A percentile compares a stretch with the other conserved stretches of the same genome.
Evolutionary conservation across 2,888 invertebrate species (phyloP).

Genomic region (Megalurothrips usitatus): DNA sequence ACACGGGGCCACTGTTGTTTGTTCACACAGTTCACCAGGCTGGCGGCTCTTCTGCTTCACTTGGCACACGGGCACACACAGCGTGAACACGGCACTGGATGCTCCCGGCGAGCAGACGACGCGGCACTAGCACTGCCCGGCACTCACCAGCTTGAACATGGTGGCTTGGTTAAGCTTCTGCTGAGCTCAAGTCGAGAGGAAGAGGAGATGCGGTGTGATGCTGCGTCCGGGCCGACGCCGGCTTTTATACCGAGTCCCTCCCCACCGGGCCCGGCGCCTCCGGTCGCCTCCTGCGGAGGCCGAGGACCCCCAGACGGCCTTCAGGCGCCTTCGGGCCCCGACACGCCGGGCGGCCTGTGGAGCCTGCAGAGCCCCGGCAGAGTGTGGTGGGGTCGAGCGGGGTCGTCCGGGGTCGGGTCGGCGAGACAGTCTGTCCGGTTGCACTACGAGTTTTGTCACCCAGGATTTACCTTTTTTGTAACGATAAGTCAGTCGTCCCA

Average conservation of each 20-base stretch:
- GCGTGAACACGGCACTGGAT: background rate
- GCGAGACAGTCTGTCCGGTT: background rate
- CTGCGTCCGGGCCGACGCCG: background rate
- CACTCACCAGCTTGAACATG: slow-evolving; percentile 26
- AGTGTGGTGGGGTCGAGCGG: background rate
- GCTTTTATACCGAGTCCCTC: slow-evolving; percentile 12
- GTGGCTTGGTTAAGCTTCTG: background rate
- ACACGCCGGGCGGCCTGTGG: background rate
- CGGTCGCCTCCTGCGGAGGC: background rate
- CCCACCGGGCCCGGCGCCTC: background rate
- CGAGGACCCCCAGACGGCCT: slow-evolving; percentile 7
- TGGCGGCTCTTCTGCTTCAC: too few relatives aligned
- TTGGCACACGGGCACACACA: too few relatives aligned
- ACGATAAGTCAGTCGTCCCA: too few relatives aligned
- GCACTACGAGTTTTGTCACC: too few relatives aligned
- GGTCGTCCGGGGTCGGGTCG: background rate
- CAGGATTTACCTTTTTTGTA: too few relatives aligned
- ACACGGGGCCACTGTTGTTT: too few relatives aligned
- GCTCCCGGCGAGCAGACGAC: background rate
- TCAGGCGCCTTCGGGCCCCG: background rate
- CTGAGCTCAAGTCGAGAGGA: background rate
- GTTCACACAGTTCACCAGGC: too few relatives aligned
- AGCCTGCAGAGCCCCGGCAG: background rate
- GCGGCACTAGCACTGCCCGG: slow-evolving; percentile 1
- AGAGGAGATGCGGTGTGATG: background rate